Evolutionary conservation across 2,797 vertebrate species (phyloP).

Genomic region (Acipenser ruthenus): DNA sequence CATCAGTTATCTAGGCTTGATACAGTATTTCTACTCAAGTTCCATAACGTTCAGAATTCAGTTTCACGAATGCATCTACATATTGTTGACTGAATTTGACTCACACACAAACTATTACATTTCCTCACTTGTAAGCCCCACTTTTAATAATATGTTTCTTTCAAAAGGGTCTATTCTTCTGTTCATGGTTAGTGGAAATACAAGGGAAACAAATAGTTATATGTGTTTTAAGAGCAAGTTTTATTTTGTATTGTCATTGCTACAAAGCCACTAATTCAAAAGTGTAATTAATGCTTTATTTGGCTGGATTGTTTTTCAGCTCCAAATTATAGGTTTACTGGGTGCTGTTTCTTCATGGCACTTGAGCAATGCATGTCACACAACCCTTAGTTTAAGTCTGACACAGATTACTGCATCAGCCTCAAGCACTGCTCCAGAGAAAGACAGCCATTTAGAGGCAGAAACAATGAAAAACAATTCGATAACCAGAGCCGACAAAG

Average conservation of each 20-base stretch:
- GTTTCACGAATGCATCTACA: too few species aligned
- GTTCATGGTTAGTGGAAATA: background rate
- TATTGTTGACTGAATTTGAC: too few species aligned
- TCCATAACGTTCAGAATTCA: too few species aligned
- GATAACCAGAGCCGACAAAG: too few species aligned
- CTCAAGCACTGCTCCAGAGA: background rate
- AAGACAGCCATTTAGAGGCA: too few species aligned
- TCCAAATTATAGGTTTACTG: background rate
- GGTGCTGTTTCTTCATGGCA: background rate
- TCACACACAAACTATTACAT: too few species aligned
- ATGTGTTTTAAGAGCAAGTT: background rate
- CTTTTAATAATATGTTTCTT: too few species aligned
- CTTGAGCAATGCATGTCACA: background rate
- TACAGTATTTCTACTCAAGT: too few species aligned
- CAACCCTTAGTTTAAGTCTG: background rate
- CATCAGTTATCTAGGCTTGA: too few species aligned
- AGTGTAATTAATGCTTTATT: conserved; percentile 6
- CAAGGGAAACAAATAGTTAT: background rate
- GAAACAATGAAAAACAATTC: too few species aligned
- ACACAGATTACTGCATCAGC: background rate
- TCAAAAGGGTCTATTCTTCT: too few species aligned
- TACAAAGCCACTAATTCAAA: background rate
- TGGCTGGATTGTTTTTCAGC: background rate
- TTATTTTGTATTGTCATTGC: background rate
- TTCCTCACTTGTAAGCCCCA: too few species aligned